phyloP scores from a whole-genome alignment of 2,888 invertebrate genomes.

The Leptinotarsa juncta region DNA sequence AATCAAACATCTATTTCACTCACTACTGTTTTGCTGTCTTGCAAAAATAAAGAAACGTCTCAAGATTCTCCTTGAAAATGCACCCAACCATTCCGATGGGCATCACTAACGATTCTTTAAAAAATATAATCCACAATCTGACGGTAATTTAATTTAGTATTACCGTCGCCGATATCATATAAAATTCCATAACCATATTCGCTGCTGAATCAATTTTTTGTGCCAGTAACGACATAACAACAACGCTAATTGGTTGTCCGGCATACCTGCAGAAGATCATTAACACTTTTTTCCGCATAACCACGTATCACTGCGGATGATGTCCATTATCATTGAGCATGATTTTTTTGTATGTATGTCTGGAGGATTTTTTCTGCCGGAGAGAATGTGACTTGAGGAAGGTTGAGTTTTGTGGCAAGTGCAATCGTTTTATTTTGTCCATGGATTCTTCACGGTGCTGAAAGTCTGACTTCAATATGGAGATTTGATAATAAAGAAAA shows the following conservation, averaged over 20 bases:
- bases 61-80: not conserved
- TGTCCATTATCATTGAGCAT: slow-evolving; percentile 16
- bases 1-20: no score
- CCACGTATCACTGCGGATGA: slow-evolving; percentile 20
- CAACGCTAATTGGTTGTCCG: slow-evolving; percentile 35
- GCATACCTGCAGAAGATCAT: slow-evolving; percentile 36
- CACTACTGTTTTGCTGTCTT: not conserved
- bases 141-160: slow-evolving; percentile 9
- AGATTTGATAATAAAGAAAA: no score
- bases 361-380: not conserved
- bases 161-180: slow-evolving; percentile 4
- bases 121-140: not conserved
- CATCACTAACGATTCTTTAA: not conserved
- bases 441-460: no score
- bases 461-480: no score
- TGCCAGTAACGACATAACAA: slow-evolving; percentile 25
- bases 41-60: not conserved
- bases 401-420: not conserved
- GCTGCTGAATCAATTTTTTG: slow-evolving; percentile 25
- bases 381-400: not conserved
- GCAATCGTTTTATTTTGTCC: not conserved
- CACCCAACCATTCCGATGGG: not conserved
- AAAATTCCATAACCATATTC: slow-evolving; percentile 19
- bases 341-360: slow-evolving; percentile 14
- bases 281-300: slow-evolving; percentile 33